Conservation (phyloP, 1,140 invertebrate genomes). For the Epicauta chinensis region DNA sequence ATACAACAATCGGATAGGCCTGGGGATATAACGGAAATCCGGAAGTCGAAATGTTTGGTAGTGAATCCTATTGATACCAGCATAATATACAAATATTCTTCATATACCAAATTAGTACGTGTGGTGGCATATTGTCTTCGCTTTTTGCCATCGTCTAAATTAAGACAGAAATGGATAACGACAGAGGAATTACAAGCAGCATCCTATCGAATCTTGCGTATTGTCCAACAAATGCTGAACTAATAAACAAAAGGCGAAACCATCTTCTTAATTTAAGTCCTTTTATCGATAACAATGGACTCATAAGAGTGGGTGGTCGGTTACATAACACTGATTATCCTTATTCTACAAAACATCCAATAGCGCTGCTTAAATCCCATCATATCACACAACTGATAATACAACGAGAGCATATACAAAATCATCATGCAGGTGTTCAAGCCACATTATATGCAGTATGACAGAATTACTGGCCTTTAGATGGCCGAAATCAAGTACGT, state of each 20-base stretch:
- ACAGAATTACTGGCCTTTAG: conserved; percentile 22
- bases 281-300: conserved; percentile 24
- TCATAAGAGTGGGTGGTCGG: conserved; percentile 31
- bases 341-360: conserved; percentile 18
- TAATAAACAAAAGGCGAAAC: conserved; percentile 4
- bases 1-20: neutral
- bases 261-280: conserved; percentile 20
- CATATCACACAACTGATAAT: conserved; percentile 20
- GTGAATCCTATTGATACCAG: neutral
- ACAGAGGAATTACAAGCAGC: neutral
- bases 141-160: neutral
- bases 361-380: conserved; percentile 13
- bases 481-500: conserved; percentile 14
- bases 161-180: conserved; percentile 7
- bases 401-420: conserved; percentile 20
- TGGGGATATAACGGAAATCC: neutral
- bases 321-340: conserved; percentile 20
- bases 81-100: conserved; percentile 12
- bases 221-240: conserved; percentile 6
- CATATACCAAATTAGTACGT: conserved; percentile 2
- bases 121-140: conserved; percentile 4
- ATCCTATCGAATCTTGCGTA: neutral
- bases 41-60: neutral
- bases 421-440: conserved; percentile 32
- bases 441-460: conserved; percentile 20